A percentile compares a stretch with the other conserved stretches of the same genome.
phyloP scores from a whole-genome alignment of 2,797 vertebrate genomes.

The Bufotes viridis region DNA sequence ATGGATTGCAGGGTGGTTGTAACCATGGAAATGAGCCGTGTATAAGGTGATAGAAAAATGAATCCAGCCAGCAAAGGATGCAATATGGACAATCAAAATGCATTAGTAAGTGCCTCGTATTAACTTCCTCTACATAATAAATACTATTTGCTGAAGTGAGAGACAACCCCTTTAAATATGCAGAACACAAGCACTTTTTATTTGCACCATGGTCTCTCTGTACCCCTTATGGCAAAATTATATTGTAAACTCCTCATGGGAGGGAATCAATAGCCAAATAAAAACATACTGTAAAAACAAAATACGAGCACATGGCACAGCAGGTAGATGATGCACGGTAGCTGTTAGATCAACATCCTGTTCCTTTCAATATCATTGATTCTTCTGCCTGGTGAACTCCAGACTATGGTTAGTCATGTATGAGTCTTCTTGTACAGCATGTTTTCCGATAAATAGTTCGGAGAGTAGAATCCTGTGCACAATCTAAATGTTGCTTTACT shows the following conservation, averaged over 20 bases:
- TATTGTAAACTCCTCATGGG: background rate
- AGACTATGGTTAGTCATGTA: slow-evolving; percentile 56
- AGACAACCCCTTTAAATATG: no score
- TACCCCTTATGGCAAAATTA: background rate
- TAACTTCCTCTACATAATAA: no score
- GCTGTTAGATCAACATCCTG: slow-evolving; percentile 45
- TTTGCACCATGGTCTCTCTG: background rate
- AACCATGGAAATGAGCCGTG: no score
- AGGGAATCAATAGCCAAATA: background rate
- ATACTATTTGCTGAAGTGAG: no score
- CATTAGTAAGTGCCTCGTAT: no score
- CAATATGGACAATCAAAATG: no score
- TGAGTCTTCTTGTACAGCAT: slow-evolving; percentile 56
- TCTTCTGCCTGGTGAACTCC: slow-evolving; percentile 49
- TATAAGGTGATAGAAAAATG: no score
- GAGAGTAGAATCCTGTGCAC: slow-evolving; percentile 45
- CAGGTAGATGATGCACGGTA: slow-evolving; percentile 39
- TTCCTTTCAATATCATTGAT: slow-evolving; percentile 58
- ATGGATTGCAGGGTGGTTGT: no score
- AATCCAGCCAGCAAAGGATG: no score
- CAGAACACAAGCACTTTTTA: background rate
- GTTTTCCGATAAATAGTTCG: slow-evolving; percentile 49
- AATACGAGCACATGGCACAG: background rate
- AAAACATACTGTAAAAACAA: no score
- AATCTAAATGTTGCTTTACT: slow-evolving; percentile 44